Conservation (phyloP, 2,888 invertebrate genomes). For the Apamea anceps region DNA sequence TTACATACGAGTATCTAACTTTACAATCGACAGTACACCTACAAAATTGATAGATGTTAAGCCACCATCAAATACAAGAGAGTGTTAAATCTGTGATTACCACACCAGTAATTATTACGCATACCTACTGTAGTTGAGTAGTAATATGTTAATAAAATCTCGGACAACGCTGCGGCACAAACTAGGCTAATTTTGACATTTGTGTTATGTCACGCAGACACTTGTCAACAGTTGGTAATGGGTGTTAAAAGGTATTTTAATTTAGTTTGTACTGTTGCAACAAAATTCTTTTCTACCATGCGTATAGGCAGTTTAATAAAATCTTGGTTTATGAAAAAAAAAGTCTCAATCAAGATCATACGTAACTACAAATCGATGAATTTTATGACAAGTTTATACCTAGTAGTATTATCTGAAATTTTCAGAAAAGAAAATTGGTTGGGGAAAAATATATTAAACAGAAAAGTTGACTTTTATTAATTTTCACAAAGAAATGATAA, state of each 20-base stretch:
- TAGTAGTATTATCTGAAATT: background rate
- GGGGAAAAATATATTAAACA: background rate
- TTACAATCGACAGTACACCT: constrained; percentile 1
- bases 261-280: constrained; percentile 9
- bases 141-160: constrained; percentile 53
- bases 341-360: background rate
- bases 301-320: background rate
- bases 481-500: too few relatives aligned
- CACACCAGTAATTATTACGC: constrained; percentile 55
- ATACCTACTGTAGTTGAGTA: constrained; percentile 27
- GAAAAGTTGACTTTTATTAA: background rate
- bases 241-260: constrained; percentile 9
- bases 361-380: too few relatives aligned
- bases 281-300: background rate
- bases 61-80: constrained; percentile 37
- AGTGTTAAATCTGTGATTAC: constrained; percentile 56
- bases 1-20: background rate
- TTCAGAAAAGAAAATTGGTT: background rate
- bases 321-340: background rate
- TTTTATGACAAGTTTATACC: background rate
- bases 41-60: constrained; percentile 14
- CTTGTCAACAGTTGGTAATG: constrained; percentile 52
- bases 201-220: constrained; percentile 54
- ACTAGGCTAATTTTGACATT: constrained; percentile 63
- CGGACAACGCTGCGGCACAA: constrained; percentile 33